A percentile compares a stretch with the other conserved stretches of the same genome.
Conservation (phyloP, 2,113 vertebrate genomes). For the Cygnus buccinator region DNA sequence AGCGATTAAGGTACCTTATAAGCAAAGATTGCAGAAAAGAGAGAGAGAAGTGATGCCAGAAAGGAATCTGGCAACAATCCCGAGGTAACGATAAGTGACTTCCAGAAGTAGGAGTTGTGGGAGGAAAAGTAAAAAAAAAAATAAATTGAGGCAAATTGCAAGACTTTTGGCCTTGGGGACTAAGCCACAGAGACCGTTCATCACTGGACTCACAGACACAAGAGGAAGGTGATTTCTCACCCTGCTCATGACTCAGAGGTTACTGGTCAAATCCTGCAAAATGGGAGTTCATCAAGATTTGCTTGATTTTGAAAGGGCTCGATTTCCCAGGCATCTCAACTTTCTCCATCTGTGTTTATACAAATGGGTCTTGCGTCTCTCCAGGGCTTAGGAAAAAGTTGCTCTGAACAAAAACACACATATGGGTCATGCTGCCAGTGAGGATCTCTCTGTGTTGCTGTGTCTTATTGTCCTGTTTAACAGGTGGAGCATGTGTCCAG, state of each 20-base stretch:
- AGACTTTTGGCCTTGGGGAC: background rate
- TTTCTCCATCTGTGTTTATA: conserved; percentile 45
- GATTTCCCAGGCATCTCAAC: conserved; percentile 25
- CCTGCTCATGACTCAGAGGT: background rate
- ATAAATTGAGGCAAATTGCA: background rate
- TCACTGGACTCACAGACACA: background rate
- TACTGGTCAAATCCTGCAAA: conserved; percentile 4
- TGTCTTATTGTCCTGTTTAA: background rate
- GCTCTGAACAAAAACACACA: background rate
- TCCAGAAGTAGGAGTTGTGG: conserved; percentile 33
- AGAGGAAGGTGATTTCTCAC: conserved; percentile 8
- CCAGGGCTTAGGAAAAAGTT: background rate
- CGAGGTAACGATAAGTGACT: background rate
- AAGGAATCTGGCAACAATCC: conserved; percentile 40
- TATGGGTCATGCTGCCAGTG: background rate
- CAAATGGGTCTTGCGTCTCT: background rate
- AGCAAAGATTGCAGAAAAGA: conserved; percentile 33
- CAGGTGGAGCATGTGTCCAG: background rate
- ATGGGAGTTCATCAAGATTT: conserved; percentile 22
- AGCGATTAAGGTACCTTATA: conserved; percentile 50
- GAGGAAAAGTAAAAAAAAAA: conserved; percentile 39
- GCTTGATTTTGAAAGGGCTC: conserved; percentile 3
- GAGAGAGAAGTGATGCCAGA: conserved; percentile 28
- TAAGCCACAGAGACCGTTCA: background rate
- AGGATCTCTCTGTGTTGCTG: background rate